Conservation (phyloP, 2,888 invertebrate genomes). For the Dilophus febrilis region DNA sequence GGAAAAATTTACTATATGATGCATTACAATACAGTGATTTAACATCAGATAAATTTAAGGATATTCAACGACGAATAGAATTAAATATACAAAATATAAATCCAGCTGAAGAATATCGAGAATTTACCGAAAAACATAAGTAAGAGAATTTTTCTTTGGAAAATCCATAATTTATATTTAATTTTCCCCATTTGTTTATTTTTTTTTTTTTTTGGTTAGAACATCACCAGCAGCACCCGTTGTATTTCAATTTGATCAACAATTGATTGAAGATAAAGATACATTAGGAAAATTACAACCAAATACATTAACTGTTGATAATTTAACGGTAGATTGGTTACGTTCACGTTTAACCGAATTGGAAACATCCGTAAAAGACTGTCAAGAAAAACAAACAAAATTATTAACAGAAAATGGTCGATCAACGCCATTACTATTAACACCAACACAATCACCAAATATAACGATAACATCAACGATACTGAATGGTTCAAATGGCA, state of each 20-base stretch:
- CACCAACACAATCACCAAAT: too few species aligned
- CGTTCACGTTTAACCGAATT: slow-evolving; percentile 61
- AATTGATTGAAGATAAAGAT: slow-evolving; percentile 69
- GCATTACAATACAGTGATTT: slow-evolving; percentile 63
- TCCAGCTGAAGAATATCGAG: slow-evolving; percentile 74
- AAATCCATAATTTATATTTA: background rate
- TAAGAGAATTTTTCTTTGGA: slow-evolving; percentile 29
- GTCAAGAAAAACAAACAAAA: slow-evolving; percentile 50
- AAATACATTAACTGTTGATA: slow-evolving; percentile 82
- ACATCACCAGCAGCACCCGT: slow-evolving; percentile 61
- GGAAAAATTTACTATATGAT: slow-evolving; percentile 65
- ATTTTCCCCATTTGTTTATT: too few species aligned
- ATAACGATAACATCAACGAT: slow-evolving; percentile 20
- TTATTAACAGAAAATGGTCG: slow-evolving; percentile 30
- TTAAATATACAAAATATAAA: slow-evolving; percentile 58
- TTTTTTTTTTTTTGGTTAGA: slow-evolving; percentile 32
- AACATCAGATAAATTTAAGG: slow-evolving; percentile 62
- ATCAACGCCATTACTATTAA: slow-evolving; percentile 8
- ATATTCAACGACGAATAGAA: slow-evolving; percentile 61
- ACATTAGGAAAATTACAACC: slow-evolving; percentile 72
- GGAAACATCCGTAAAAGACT: slow-evolving; percentile 61
- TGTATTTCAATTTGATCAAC: slow-evolving; percentile 72
- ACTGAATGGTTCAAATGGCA: slow-evolving; percentile 37
- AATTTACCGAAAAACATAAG: slow-evolving; percentile 79
- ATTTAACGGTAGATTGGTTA: slow-evolving; percentile 79